A percentile compares a stretch with the other conserved stretches of the same genome.
phyloP scores from a whole-genome alignment of 2,888 invertebrate genomes.

The Trypoxylon attenuatum region DNA sequence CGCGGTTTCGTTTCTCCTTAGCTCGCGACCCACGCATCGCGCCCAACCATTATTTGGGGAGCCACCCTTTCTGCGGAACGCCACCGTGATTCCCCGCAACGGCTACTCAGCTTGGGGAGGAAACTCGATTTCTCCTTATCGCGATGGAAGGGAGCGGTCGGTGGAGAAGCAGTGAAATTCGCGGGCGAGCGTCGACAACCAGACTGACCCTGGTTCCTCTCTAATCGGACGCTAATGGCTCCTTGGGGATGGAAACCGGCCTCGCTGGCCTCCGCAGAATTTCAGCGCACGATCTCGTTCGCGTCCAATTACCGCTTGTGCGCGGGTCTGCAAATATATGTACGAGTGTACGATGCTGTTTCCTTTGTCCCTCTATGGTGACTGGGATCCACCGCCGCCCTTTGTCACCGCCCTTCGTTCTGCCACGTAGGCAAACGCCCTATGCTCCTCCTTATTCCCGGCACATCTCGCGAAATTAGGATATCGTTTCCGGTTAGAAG shows the following conservation, averaged over 20 bases:
- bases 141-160: slow-evolving; percentile 46
- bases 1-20: too few relatives aligned
- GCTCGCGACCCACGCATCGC: too few relatives aligned
- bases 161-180: slow-evolving; percentile 31
- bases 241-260: slow-evolving; percentile 41
- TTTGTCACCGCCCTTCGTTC: slow-evolving; percentile 28
- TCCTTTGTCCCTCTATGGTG: slow-evolving; percentile 5
- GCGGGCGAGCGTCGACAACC: slow-evolving; percentile 24
- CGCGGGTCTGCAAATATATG: slow-evolving; percentile 37
- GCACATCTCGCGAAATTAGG: not conserved
- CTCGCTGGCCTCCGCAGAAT: slow-evolving; percentile 38
- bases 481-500: not conserved
- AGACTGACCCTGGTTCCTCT: slow-evolving; percentile 34
- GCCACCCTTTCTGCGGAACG: too few relatives aligned
- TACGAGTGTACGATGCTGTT: not conserved
- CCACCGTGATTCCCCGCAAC: too few relatives aligned
- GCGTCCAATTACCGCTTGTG: slow-evolving; percentile 50
- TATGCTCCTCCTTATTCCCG: slow-evolving; percentile 28
- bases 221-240: slow-evolving; percentile 60
- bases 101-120: slow-evolving; percentile 19
- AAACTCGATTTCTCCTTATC: slow-evolving; percentile 57
- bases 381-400: too few relatives aligned
- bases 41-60: too few relatives aligned
- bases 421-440: slow-evolving; percentile 49
- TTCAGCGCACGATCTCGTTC: slow-evolving; percentile 48